phyloP scores from a whole-genome alignment of 2,888 invertebrate species.

The Terebella lapidaria region DNA sequence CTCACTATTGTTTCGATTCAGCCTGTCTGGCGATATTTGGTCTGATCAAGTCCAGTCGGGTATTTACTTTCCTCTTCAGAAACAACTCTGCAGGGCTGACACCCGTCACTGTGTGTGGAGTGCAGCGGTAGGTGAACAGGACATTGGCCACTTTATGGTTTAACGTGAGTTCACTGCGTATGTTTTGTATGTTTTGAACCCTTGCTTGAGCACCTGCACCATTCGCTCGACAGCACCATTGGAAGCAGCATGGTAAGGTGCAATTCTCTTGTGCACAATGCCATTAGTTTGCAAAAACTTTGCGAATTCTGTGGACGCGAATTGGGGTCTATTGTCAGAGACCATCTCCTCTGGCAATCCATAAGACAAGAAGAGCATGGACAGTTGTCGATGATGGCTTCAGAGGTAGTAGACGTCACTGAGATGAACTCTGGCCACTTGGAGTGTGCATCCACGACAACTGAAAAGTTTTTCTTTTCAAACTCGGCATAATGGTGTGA shows the following conservation, averaged over 20 bases:
- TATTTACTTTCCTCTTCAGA: background rate
- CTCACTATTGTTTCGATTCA: too few species aligned
- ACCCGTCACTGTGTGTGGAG: conserved; percentile 4
- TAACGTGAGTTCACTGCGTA: too few species aligned
- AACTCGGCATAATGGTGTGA: conserved; percentile 1
- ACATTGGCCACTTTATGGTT: background rate
- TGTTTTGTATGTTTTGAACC: too few species aligned
- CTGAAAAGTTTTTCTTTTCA: background rate
- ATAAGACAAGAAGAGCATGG: too few species aligned
- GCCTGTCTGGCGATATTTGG: background rate
- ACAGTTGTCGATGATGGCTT: background rate
- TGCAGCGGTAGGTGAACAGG: background rate
- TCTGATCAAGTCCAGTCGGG: background rate
- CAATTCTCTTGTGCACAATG: background rate
- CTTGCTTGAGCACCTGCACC: background rate
- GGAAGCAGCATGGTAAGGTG: conserved; percentile 4
- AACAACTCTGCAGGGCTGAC: background rate
- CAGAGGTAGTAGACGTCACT: background rate
- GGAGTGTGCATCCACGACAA: conserved; percentile 1
- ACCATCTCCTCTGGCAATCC: background rate
- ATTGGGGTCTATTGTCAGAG: background rate
- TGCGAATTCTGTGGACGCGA: background rate
- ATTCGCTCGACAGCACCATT: conserved; percentile 4
- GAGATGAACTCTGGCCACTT: conserved; percentile 1
- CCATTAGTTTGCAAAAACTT: background rate